phyloP scores from a whole-genome alignment of 2,888 invertebrate species.

The Cataglyphis altisquamis region DNA sequence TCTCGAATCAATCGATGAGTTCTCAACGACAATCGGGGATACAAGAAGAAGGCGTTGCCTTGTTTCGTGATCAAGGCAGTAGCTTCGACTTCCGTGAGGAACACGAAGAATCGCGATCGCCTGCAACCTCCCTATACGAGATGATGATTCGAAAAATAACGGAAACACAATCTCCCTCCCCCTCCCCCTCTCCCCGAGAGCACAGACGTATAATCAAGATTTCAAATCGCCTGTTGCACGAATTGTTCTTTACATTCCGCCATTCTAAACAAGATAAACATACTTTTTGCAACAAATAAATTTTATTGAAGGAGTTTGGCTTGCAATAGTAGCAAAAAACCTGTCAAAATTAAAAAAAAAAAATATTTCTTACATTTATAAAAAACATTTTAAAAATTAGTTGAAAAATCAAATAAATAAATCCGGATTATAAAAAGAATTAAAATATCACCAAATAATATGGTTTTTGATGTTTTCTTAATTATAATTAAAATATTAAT shows the following conservation, averaged over 20 bases:
- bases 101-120: conserved; percentile 38
- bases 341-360: too few relatives aligned
- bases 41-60: conserved; percentile 67
- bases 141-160: not conserved
- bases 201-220: not conserved
- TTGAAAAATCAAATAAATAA: too few relatives aligned
- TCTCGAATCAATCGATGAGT: conserved; percentile 37
- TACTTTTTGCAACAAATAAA: not conserved
- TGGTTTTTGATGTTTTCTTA: too few relatives aligned
- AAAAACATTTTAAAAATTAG: too few relatives aligned
- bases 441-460: too few relatives aligned
- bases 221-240: conserved; percentile 35
- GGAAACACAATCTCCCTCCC: not conserved
- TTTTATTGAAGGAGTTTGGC: not conserved
- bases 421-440: too few relatives aligned
- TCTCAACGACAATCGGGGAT: conserved; percentile 47
- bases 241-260: not conserved
- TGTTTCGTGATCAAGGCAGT: conserved; percentile 59
- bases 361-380: too few relatives aligned
- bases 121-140: not conserved
- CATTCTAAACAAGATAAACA: not conserved
- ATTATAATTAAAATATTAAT: too few relatives aligned
- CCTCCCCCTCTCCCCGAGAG: not conserved
- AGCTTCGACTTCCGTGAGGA: conserved; percentile 57
- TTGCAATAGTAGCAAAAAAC: too few relatives aligned